These are phyloP conservation scores for Brenthis hecate DNA, from an alignment of 2,888 invertebrate species.

Conservation along the genomic window DNA sequence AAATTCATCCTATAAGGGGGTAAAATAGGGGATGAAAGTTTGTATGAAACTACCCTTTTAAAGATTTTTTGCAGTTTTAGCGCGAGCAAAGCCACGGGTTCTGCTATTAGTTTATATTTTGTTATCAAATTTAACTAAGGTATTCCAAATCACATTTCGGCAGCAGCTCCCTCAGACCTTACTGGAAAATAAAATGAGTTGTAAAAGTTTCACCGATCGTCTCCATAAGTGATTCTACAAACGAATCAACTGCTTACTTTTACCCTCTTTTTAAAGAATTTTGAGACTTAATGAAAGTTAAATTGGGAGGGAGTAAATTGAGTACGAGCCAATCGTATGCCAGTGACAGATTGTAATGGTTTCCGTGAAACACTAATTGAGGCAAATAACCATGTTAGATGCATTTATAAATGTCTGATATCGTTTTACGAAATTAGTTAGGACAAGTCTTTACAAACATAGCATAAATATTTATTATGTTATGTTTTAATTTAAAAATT, in stretches of 20 bases:
- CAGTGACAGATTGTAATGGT: conserved; percentile 36
- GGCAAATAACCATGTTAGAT: not conserved
- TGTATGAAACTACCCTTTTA: too few species aligned
- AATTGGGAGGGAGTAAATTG: conserved; percentile 45
- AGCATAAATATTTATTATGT: too few species aligned
- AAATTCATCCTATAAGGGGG: too few species aligned
- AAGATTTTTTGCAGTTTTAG: too few species aligned
- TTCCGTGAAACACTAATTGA: conserved; percentile 11
- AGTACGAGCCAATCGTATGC: conserved; percentile 40
- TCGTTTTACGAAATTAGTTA: too few species aligned
- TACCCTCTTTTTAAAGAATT: conserved; percentile 36
- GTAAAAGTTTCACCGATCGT: conserved; percentile 40
- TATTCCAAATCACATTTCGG: conserved; percentile 6
- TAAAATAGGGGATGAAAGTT: too few species aligned
- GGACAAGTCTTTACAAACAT: too few species aligned
- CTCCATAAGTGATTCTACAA: conserved; percentile 27
- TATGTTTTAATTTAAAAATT: too few species aligned
- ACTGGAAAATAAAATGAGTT: conserved; percentile 36
- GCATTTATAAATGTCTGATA: too few species aligned
- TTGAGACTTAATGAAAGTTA: conserved; percentile 46
- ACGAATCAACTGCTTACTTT: conserved; percentile 30
- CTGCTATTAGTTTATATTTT: not conserved
- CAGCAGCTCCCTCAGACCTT: not conserved
- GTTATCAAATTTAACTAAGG: not conserved
- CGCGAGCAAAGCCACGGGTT: too few species aligned